A percentile compares a stretch with the other conserved stretches of the same genome.
These are phyloP conservation scores for Dryobota labecula DNA, from an alignment of 2,888 invertebrate species.

Conservation along the genomic window DNA sequence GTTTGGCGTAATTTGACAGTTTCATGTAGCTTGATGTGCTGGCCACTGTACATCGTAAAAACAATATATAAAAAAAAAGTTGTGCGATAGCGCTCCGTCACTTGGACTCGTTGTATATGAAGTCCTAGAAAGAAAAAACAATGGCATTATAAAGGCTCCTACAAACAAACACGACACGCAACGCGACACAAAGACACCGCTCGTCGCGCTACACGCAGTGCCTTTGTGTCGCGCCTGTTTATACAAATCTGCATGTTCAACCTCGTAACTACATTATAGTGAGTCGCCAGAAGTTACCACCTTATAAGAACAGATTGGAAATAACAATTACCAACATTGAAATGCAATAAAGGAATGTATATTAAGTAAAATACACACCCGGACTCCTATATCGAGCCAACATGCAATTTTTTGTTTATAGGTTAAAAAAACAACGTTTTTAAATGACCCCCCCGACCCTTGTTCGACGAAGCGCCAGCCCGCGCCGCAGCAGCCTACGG, in stretches of 20 bases:
- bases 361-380: neutral
- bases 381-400: no score
- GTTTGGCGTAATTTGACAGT: no score
- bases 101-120: conserved; percentile 29
- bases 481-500: no score
- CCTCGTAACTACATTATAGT: neutral
- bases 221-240: no score
- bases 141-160: neutral
- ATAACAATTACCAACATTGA: neutral
- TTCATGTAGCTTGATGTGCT: no score
- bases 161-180: no score
- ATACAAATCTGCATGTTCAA: neutral
- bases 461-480: no score
- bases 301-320: neutral
- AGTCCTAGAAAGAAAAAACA: conserved; percentile 41
- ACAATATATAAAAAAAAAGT: neutral
- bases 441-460: no score
- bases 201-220: no score
- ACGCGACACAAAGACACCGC: no score
- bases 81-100: neutral
- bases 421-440: no score
- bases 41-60: neutral
- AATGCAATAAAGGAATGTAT: neutral
- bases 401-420: neutral
- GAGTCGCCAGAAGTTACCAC: neutral